phyloP scores from a whole-genome alignment of 2,797 vertebrate genomes.

The Sebastes melanostomus region DNA sequence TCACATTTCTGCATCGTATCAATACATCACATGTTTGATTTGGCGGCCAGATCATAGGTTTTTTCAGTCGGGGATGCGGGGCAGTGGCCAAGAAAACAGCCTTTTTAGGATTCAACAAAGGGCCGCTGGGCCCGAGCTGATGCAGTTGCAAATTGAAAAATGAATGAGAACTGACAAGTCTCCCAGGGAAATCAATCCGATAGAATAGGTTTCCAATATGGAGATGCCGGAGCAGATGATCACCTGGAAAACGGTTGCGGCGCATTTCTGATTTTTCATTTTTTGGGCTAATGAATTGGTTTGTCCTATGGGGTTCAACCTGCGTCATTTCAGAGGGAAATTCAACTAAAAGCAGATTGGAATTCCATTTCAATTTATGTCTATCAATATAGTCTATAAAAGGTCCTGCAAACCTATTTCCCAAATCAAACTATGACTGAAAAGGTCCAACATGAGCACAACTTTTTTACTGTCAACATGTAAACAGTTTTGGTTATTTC shows the following conservation, averaged over 20 bases:
- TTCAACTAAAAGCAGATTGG: constrained; percentile 29
- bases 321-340: constrained; percentile 27
- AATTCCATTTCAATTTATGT: constrained; percentile 28
- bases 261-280: constrained; percentile 51
- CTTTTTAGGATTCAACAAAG: constrained; percentile 74
- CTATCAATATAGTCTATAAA: constrained; percentile 10
- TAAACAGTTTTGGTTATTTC: neutral
- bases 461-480: neutral
- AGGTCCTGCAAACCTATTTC: constrained; percentile 7
- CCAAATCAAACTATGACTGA: neutral
- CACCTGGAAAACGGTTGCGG: constrained; percentile 70
- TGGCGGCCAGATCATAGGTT: constrained; percentile 63
- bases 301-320: constrained; percentile 39
- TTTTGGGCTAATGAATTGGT: constrained; percentile 61
- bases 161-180: constrained; percentile 77
- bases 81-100: constrained; percentile 62
- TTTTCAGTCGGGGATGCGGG: constrained; percentile 47
- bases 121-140: constrained; percentile 34
- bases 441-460: neutral
- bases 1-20: constrained; percentile 62
- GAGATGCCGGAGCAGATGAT: constrained; percentile 70
- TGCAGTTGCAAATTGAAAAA: constrained; percentile 78
- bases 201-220: constrained; percentile 71
- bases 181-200: constrained; percentile 70
- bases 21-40: constrained; percentile 71